A percentile compares a stretch with the other conserved stretches of the same genome.
Evolutionary conservation across 2,113 vertebrate species (phyloP).

Genomic region (Salminus brasiliensis): DNA sequence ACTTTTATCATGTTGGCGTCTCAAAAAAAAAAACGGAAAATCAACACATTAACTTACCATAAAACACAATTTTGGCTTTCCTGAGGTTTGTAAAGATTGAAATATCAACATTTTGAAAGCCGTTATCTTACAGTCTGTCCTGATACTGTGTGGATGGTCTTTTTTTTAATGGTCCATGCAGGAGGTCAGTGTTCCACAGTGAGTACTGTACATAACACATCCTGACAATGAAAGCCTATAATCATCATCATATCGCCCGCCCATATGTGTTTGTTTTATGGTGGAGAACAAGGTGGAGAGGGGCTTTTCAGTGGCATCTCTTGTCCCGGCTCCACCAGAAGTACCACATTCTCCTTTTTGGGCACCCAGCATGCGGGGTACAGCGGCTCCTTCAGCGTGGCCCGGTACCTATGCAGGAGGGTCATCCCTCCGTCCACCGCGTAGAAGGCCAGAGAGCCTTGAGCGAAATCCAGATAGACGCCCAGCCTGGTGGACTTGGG

Average conservation of each 20-base stretch:
- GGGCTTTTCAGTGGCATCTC: slow-evolving; percentile 58
- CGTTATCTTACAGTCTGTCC: too few relatives aligned
- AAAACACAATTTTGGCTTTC: too few relatives aligned
- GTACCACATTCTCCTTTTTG: slow-evolving; percentile 80
- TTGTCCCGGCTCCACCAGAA: slow-evolving; percentile 68
- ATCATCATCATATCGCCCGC: too few relatives aligned
- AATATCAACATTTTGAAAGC: too few relatives aligned
- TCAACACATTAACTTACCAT: too few relatives aligned
- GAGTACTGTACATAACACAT: too few relatives aligned
- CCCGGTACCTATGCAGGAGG: slow-evolving; percentile 74
- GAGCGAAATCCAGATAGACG: slow-evolving; percentile 74
- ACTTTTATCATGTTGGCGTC: too few relatives aligned
- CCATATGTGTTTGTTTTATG: background rate
- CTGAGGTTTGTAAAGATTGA: too few relatives aligned
- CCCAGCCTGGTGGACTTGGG: slow-evolving; percentile 73
- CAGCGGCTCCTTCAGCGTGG: slow-evolving; percentile 77
- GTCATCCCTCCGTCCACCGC: slow-evolving; percentile 67
- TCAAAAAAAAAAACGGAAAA: too few relatives aligned
- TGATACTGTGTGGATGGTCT: too few relatives aligned
- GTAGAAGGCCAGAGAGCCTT: slow-evolving; percentile 75
- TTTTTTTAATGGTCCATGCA: too few relatives aligned
- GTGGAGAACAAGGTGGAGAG: slow-evolving; percentile 63
- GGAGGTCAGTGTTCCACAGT: too few relatives aligned
- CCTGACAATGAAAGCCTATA: background rate
- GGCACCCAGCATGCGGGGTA: slow-evolving; percentile 82